Evolutionary conservation across 2,113 vertebrate genomes (phyloP), one percentile per base, ranked within the genome.

Genomic region (Clupea harengus): DNA sequence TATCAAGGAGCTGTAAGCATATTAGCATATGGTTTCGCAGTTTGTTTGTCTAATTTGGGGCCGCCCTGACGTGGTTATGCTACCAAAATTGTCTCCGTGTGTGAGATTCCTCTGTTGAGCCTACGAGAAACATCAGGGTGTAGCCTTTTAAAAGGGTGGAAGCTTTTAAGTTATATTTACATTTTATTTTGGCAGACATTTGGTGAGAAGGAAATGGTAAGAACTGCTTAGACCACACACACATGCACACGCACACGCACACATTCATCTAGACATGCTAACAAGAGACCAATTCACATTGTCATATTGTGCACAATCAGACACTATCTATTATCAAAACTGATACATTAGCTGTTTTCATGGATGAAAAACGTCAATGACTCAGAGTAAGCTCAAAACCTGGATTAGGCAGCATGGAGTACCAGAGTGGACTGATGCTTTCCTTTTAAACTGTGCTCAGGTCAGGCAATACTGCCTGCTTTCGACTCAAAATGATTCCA

Each of bases 41-140:
- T 88, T 88, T 85, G 45, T 81, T 81, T 82, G 39, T 39, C 39
- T 85, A 46, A 89, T 90, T 90, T 86, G 50, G n/a, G n/a, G 64
- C 64, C 64, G n/a, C 8, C 25, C 64, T 72, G 64, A 72, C 64
- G 25, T 72, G 64, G 64, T 72, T 28, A 32, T 28, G 64, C 10
- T 72, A 72, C 64, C 64, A 72, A 72, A 72, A 72, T 72, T 72
- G 64, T 10, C 64, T 72, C 64, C 64, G 15, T 32, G 64, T 72
- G 64, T 25, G 25, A 28, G 64, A 10, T 4, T 28, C n/a, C 25
- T 28, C n/a, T 32, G 64, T 32, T 72, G n/a, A 72, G 64, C 64
- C 25, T 28, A 8, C 32, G n/a, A 17, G 64, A 28, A 8, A 32
- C 64, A 32, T 28, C 64, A 72, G 64, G 64, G 25, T 13, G 64